Evolutionary conservation across 2,888 invertebrate species (phyloP).

Genomic region (Caenorhabditis becei): DNA sequence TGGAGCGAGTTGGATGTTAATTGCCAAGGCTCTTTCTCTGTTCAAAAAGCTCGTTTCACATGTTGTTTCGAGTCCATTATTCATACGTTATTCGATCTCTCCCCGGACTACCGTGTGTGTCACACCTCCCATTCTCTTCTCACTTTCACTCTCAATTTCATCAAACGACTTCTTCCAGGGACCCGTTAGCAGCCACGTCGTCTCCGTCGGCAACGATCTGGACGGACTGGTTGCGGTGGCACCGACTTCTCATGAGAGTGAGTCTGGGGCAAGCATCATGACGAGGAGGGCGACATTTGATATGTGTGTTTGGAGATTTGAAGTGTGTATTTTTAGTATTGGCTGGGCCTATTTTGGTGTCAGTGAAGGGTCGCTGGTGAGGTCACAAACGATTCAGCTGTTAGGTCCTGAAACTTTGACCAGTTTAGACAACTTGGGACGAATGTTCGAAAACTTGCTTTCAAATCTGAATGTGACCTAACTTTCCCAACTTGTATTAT

Average conservation of each 20-base stretch:
- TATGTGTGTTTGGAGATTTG: neutral
- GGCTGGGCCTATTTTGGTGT: too few relatives aligned
- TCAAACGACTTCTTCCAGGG: too few relatives aligned
- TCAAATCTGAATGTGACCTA: too few relatives aligned
- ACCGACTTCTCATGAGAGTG: conserved; percentile 40
- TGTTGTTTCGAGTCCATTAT: conserved; percentile 60
- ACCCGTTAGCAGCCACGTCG: conserved; percentile 15
- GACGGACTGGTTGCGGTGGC: conserved; percentile 47
- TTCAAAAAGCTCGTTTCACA: too few relatives aligned
- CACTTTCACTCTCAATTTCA: conserved; percentile 20
- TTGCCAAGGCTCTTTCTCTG: too few relatives aligned
- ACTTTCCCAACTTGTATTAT: too few relatives aligned
- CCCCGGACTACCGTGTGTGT: neutral
- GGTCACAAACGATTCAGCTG: too few relatives aligned
- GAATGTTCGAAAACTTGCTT: too few relatives aligned
- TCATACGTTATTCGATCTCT: conserved; percentile 57
- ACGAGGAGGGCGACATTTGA: conserved; percentile 12
- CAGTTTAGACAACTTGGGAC: too few relatives aligned
- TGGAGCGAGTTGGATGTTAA: neutral
- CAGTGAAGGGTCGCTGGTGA: too few relatives aligned
- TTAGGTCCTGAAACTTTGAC: too few relatives aligned
- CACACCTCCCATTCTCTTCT: conserved; percentile 3
- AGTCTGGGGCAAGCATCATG: conserved; percentile 3
- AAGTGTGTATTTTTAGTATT: too few relatives aligned
- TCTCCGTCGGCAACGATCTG: conserved; percentile 34